Conservation (phyloP, 2,797 vertebrate species). For the Halcyon badia region DNA sequence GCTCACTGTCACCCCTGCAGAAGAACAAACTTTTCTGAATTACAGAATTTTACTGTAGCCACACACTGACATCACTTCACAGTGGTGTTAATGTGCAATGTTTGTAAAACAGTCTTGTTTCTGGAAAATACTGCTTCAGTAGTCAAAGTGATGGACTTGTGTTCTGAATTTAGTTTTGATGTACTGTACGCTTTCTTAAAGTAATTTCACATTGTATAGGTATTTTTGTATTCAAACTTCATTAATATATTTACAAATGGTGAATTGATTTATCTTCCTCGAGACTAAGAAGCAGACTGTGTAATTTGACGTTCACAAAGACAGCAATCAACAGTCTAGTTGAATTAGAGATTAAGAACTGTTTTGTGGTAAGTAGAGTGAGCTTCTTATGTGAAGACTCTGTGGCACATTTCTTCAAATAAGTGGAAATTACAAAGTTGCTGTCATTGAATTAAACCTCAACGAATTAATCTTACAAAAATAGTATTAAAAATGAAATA, state of each 20-base stretch:
- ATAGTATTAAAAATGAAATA: neutral
- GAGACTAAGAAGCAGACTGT: neutral
- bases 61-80: neutral
- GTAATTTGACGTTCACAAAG: neutral
- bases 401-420: neutral
- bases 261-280: neutral
- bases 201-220: fast-evolving
- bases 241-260: neutral
- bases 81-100: neutral
- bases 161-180: neutral
- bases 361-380: neutral
- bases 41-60: neutral
- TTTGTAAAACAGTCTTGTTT: neutral
- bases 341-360: neutral
- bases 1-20: neutral
- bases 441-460: neutral
- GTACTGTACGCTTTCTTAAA: neutral
- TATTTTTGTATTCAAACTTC: neutral
- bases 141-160: neutral
- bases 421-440: neutral
- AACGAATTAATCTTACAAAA: neutral
- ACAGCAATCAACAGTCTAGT: neutral
- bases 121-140: neutral
- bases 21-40: neutral
- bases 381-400: neutral